These are phyloP conservation scores for Phycodurus eques DNA, from an alignment of 2,113 vertebrate species.

Conservation along the genomic window DNA sequence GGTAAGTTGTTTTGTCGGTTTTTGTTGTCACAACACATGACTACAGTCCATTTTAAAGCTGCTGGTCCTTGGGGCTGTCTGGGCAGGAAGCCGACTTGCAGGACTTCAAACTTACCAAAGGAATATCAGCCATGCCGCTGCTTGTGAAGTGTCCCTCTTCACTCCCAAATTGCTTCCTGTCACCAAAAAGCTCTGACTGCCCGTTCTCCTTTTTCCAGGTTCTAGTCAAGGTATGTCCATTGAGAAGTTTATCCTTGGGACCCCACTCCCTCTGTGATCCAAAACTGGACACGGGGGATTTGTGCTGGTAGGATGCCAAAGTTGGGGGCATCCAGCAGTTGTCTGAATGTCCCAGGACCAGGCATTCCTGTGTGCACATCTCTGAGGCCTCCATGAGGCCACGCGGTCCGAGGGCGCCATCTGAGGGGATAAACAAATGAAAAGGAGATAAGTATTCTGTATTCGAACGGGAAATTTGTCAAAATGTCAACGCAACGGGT, in stretches of 20 bases:
- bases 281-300: slow-evolving; percentile 91
- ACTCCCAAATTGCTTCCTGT: slow-evolving; percentile 90
- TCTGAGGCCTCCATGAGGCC: slow-evolving; percentile 96
- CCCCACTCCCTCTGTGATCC: slow-evolving; percentile 89
- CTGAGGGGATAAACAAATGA: slow-evolving; percentile 59
- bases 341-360: slow-evolving; percentile 96
- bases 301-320: slow-evolving; percentile 87
- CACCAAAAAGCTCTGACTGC: slow-evolving; percentile 90
- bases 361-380: slow-evolving; percentile 98
- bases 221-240: slow-evolving; percentile 93
- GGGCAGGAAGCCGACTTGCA: slow-evolving; percentile 86
- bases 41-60: slow-evolving; percentile 83
- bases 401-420: slow-evolving; percentile 90
- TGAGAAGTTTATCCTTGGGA: slow-evolving; percentile 96
- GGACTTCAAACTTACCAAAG: slow-evolving; percentile 93
- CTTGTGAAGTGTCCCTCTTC: slow-evolving; percentile 88
- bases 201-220: slow-evolving; percentile 91
- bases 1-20: slow-evolving; percentile 26
- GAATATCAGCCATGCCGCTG: slow-evolving; percentile 90
- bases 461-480: background rate
- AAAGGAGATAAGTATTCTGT: slow-evolving; percentile 3
- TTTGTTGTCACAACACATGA: slow-evolving; percentile 36
- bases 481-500: background rate
- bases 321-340: slow-evolving; percentile 99
- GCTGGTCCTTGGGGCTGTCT: slow-evolving; percentile 95